These are phyloP conservation scores for Helostoma temminkii DNA, from an alignment of 2,797 vertebrate species.

Conservation along the genomic window DNA sequence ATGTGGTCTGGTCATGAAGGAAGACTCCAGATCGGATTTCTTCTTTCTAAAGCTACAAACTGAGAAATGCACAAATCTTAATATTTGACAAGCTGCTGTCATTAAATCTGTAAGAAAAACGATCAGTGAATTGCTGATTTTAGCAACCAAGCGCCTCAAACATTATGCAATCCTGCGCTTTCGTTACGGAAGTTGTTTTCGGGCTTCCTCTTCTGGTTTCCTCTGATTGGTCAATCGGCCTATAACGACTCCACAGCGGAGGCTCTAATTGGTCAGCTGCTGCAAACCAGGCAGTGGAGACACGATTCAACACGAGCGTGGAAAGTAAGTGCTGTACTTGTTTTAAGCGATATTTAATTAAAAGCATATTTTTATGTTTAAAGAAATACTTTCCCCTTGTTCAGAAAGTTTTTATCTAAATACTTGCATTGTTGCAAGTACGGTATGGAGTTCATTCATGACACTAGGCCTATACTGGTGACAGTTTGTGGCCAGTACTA, in stretches of 20 bases:
- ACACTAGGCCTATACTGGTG: neutral
- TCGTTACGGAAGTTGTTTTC: neutral
- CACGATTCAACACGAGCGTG: too few relatives aligned
- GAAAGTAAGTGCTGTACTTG: neutral
- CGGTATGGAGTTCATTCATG: neutral
- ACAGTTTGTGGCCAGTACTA: neutral
- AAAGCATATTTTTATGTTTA: neutral
- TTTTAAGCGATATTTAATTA: slow-evolving; percentile 9
- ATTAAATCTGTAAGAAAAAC: too few relatives aligned
- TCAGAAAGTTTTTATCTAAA: neutral
- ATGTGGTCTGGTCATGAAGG: neutral
- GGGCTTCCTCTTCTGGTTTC: neutral
- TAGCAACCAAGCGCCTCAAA: too few relatives aligned
- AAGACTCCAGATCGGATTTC: too few relatives aligned
- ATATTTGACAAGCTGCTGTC: neutral
- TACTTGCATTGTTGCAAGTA: rapidly evolving
- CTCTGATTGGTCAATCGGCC: slow-evolving; percentile 49
- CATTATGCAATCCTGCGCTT: too few relatives aligned
- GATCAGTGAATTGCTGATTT: too few relatives aligned
- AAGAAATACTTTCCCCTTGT: neutral
- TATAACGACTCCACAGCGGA: neutral
- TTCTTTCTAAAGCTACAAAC: too few relatives aligned
- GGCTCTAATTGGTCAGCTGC: slow-evolving; percentile 60
- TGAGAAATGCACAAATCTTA: neutral
- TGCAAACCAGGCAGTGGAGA: slow-evolving; percentile 46